Evolutionary conservation across 1,140 invertebrate species (phyloP).

Genomic region (Hycleus cichorii): DNA sequence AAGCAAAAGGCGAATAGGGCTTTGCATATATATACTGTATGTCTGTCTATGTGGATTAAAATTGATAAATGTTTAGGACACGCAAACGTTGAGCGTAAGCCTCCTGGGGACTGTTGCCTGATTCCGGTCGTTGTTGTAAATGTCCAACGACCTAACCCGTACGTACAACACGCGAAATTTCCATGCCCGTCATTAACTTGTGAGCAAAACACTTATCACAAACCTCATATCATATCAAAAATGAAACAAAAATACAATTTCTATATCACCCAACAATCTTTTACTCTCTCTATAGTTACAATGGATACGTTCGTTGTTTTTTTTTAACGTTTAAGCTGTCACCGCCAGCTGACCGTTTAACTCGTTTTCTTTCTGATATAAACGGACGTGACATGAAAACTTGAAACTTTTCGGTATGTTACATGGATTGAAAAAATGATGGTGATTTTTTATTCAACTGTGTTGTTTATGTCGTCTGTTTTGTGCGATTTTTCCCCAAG

Average conservation of each 20-base stretch:
- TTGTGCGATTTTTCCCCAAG: conserved; percentile 1
- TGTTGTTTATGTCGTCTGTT: conserved; percentile 18
- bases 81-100: conserved; percentile 13
- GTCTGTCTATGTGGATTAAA: conserved; percentile 11
- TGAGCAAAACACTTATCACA: too few relatives aligned
- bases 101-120: conserved; percentile 6
- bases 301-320: too few relatives aligned
- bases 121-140: conserved; percentile 19
- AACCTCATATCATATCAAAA: too few relatives aligned
- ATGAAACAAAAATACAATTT: too few relatives aligned
- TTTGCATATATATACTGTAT: not conserved
- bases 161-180: too few relatives aligned
- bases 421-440: conserved; percentile 18
- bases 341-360: conserved; percentile 27
- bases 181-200: too few relatives aligned
- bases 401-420: conserved; percentile 9
- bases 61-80: conserved; percentile 18
- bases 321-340: conserved; percentile 9
- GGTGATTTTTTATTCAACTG: conserved; percentile 22
- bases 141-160: conserved; percentile 14
- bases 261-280: too few relatives aligned
- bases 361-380: conserved; percentile 19
- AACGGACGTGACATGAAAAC: conserved; percentile 20
- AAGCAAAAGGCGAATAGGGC: conserved; percentile 10
- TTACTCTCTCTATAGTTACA: too few relatives aligned